These are phyloP conservation scores for Crematogaster levior DNA, from an alignment of 2,888 invertebrate species.

Conservation along the genomic window DNA sequence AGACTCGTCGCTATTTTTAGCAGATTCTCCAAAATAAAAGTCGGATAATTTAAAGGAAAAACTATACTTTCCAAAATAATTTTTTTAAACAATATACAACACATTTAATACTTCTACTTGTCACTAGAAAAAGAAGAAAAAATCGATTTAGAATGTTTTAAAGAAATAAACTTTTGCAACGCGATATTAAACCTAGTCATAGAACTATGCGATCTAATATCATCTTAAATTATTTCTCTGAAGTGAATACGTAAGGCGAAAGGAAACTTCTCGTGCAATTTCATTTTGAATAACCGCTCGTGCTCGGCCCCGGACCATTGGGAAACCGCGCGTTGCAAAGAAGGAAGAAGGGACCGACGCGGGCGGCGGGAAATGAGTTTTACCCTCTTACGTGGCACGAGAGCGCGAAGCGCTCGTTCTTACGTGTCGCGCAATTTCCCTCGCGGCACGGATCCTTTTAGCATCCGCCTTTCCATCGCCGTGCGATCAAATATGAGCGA, in stretches of 20 bases:
- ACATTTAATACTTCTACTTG: neutral
- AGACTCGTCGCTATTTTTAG: neutral
- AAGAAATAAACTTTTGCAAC: neutral
- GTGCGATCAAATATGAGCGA: constrained; percentile 20
- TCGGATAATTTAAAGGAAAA: neutral
- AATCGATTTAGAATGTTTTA: neutral
- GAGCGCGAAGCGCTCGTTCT: constrained; percentile 28
- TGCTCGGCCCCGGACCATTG: constrained; percentile 37
- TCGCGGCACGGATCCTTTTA: constrained; percentile 24
- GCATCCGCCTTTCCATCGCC: constrained; percentile 37
- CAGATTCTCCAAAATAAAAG: too few relatives aligned
- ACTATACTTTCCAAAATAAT: neutral
- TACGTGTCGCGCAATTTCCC: constrained; percentile 49
- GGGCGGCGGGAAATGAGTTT: constrained; percentile 36
- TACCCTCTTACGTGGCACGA: constrained; percentile 34
- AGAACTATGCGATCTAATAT: constrained; percentile 3
- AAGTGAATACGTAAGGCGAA: constrained; percentile 37
- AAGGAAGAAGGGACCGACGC: neutral
- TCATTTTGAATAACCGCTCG: constrained; percentile 42
- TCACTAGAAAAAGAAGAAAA: neutral
- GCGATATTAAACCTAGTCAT: neutral
- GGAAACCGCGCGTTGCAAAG: constrained; percentile 39
- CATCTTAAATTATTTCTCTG: constrained; percentile 16
- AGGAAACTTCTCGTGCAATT: constrained; percentile 38
- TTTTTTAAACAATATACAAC: neutral